Conservation (phyloP, 2,888 invertebrate genomes). For the Drosophila lacicola region DNA sequence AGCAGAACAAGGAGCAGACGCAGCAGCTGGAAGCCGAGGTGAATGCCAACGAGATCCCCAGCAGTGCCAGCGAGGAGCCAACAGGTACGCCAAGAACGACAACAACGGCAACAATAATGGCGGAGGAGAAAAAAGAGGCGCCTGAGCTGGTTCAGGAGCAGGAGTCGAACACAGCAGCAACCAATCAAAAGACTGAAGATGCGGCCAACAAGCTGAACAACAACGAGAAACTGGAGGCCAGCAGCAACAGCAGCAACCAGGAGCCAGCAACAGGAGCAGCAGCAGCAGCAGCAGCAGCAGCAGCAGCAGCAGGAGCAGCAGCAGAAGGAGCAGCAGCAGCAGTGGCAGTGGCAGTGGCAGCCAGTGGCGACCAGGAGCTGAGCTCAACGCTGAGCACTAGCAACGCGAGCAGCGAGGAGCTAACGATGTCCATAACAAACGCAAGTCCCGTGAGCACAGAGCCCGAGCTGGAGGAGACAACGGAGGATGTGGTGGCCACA, state of each 20-base stretch:
- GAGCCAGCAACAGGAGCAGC: conserved; percentile 49
- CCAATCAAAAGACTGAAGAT: conserved; percentile 85
- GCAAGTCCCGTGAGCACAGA: conserved; percentile 63
- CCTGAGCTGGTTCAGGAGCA: background rate
- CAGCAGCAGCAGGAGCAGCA: conserved; percentile 36
- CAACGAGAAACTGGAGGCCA: conserved; percentile 71
- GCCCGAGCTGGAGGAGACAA: conserved; percentile 21
- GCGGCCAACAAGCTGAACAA: conserved; percentile 81
- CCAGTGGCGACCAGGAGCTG: conserved; percentile 44
- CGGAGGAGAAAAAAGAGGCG: conserved; percentile 10
- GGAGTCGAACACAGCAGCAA: conserved; percentile 61
- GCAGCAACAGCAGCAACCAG: conserved; percentile 52
- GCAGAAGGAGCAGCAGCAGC: conserved; percentile 57
- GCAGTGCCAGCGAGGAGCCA: conserved; percentile 11
- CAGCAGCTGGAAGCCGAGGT: conserved; percentile 44
- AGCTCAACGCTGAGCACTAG: conserved; percentile 64
- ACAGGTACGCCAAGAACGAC: conserved; percentile 9
- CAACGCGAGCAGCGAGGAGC: conserved; percentile 62
- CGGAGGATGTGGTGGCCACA: conserved; percentile 59
- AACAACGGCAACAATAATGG: conserved; percentile 4
- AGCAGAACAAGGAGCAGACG: conserved; percentile 1
- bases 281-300: conserved; percentile 55
- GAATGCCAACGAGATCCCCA: conserved; percentile 71
- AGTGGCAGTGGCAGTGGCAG: conserved; percentile 24
- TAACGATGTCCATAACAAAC: conserved; percentile 63